Conservation (phyloP, 1,140 invertebrate species). For the Aphelinus certus region DNA sequence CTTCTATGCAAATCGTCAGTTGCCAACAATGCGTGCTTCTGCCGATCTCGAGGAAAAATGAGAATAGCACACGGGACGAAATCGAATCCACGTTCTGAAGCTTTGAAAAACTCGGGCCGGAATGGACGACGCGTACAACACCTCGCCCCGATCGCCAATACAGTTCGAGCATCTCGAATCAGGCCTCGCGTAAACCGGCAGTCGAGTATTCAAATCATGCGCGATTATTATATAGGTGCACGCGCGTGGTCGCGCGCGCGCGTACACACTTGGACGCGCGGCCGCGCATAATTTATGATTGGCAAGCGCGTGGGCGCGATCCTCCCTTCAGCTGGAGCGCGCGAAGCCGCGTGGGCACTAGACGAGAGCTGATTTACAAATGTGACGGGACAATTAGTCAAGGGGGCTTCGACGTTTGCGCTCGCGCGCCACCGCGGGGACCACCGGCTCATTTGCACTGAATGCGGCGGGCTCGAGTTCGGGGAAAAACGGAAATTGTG, state of each 20-base stretch:
- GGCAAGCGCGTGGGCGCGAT: background rate
- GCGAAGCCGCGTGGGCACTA: background rate
- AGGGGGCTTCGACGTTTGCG: background rate
- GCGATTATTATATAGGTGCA: background rate
- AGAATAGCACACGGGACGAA: background rate
- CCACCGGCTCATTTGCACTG: slow-evolving; percentile 26
- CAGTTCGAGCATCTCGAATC: background rate
- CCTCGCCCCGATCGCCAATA: too few relatives aligned
- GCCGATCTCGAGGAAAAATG: background rate
- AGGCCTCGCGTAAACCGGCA: background rate
- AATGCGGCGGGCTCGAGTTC: slow-evolving; percentile 2
- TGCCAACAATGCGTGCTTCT: too few relatives aligned
- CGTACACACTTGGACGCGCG: background rate
- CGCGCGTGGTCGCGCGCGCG: background rate
- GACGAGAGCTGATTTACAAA: too few relatives aligned
- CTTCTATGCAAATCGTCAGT: too few relatives aligned
- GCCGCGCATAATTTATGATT: background rate
- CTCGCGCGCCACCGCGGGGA: background rate
- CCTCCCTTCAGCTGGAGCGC: background rate
- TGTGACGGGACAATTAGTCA: slow-evolving; percentile 6
- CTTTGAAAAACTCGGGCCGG: too few relatives aligned
- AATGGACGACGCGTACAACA: too few relatives aligned
- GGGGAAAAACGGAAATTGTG: slow-evolving; percentile 16
- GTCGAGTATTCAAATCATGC: slow-evolving; percentile 6
- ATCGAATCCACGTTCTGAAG: background rate